Percentiles rank a stretch among this genome's conserved stretches.
Evolutionary conservation across 2,888 invertebrate species (phyloP).

Genomic region (Sussaba pulchella): DNA sequence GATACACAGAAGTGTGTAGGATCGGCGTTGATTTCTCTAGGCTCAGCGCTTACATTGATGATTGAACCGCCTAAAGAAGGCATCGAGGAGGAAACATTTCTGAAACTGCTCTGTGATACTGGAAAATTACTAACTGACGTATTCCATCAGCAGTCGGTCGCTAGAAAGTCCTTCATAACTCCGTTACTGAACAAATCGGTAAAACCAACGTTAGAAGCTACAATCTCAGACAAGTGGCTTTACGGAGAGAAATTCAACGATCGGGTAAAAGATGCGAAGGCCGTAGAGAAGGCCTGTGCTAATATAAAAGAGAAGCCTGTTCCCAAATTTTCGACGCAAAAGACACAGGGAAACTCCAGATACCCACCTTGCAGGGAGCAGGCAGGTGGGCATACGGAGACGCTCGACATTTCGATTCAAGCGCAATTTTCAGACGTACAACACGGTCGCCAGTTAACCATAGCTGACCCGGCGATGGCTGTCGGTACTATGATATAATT

Average conservation of each 20-base stretch:
- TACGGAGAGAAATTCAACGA: slow-evolving; percentile 40
- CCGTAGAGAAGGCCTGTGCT: slow-evolving; percentile 51
- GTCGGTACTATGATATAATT: too few species aligned
- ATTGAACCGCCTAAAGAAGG: slow-evolving; percentile 38
- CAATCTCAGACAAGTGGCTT: slow-evolving; percentile 39
- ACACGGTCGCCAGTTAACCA: too few species aligned
- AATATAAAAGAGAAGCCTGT: slow-evolving; percentile 24
- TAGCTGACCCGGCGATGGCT: too few species aligned
- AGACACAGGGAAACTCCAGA: slow-evolving; percentile 31
- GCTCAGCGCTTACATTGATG: slow-evolving; percentile 52
- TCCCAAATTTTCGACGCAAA: slow-evolving; percentile 28
- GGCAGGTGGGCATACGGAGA: slow-evolving; percentile 37
- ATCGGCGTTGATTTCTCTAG: slow-evolving; percentile 34
- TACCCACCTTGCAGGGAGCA: slow-evolving; percentile 41
- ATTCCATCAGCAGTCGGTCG: slow-evolving; percentile 47
- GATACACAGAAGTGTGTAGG: slow-evolving; percentile 50
- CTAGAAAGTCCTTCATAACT: slow-evolving; percentile 50
- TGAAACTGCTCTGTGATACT: slow-evolving; percentile 49
- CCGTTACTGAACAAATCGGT: slow-evolving; percentile 28
- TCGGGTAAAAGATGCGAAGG: slow-evolving; percentile 52
- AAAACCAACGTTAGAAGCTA: slow-evolving; percentile 37
- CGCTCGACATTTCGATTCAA: slow-evolving; percentile 41
- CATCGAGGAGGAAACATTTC: slow-evolving; percentile 36
- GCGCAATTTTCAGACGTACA: slow-evolving; percentile 26
- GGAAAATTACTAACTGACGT: slow-evolving; percentile 47